Evolutionary conservation across 2,888 invertebrate genomes (phyloP).

Genomic region (Oasisia sp.): DNA sequence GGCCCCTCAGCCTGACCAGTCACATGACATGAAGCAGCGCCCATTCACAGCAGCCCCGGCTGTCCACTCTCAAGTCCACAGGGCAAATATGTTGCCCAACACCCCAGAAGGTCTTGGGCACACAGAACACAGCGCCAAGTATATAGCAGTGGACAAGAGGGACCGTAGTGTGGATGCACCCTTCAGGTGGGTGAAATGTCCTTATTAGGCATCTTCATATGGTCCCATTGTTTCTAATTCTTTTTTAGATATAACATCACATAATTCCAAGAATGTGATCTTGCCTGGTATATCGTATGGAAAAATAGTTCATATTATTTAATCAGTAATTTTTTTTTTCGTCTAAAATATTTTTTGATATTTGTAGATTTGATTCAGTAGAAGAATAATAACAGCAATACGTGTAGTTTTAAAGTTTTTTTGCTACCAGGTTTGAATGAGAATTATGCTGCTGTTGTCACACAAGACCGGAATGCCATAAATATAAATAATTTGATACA

Average conservation of each 20-base stretch:
- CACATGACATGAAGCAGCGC: background rate
- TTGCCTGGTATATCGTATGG: background rate
- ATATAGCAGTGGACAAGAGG: constrained; percentile 39
- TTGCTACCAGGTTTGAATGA: background rate
- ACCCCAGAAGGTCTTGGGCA: background rate
- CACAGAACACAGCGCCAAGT: background rate
- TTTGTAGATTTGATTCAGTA: background rate
- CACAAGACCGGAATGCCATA: background rate
- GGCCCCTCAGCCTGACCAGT: background rate
- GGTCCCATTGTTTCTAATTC: background rate
- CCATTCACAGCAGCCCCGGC: background rate
- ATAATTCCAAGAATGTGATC: too few relatives aligned
- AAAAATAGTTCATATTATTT: background rate
- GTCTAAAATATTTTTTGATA: background rate
- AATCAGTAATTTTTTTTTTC: background rate
- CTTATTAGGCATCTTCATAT: background rate
- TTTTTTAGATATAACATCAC: background rate
- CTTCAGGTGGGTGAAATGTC: constrained; percentile 46
- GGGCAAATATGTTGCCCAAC: constrained; percentile 4
- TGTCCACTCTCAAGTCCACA: background rate
- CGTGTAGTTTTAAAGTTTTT: background rate
- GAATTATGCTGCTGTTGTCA: background rate
- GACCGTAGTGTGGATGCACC: constrained; percentile 50
- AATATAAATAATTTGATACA: background rate
- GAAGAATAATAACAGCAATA: background rate